A percentile compares a stretch with the other conserved stretches of the same genome.
These are phyloP conservation scores for Acropternis orthonyx DNA, from an alignment of 2,797 vertebrate genomes.

Conservation along the genomic window DNA sequence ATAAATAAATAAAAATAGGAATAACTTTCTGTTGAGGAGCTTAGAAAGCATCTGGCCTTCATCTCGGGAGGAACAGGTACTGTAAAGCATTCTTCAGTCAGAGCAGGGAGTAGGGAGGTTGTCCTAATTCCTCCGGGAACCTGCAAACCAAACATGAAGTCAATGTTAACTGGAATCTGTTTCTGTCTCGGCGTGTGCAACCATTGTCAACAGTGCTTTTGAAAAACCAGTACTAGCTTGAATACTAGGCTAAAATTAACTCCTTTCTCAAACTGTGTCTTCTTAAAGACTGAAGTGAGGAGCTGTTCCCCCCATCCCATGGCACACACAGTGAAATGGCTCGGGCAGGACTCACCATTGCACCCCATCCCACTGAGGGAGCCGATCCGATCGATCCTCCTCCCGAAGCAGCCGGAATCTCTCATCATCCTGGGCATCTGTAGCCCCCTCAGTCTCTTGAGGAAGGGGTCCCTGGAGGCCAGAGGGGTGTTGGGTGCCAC, in stretches of 20 bases:
- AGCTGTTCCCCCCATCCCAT: rapidly evolving
- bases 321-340: rapidly evolving
- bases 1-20: constrained; percentile 77
- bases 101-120: background rate
- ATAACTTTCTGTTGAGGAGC: constrained; percentile 19
- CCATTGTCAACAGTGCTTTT: background rate
- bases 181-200: background rate
- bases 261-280: background rate
- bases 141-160: constrained; percentile 38
- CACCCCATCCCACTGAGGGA: constrained; percentile 84
- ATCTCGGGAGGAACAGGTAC: background rate
- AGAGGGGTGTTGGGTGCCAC: background rate
- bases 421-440: constrained; percentile 48
- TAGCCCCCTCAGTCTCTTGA: constrained; percentile 39
- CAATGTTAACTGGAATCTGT: background rate
- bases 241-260: background rate
- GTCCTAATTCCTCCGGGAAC: constrained; percentile 46
- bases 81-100: constrained; percentile 18
- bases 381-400: constrained; percentile 86
- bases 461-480: background rate
- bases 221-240: background rate
- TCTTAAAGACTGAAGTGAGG: background rate
- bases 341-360: constrained; percentile 47
- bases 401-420: constrained; percentile 83
- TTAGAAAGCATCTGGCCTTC: constrained; percentile 25